Evolutionary conservation across 2,113 vertebrate species (phyloP), one percentile per base, ranked within the genome.

Genomic region (Pipa parva): DNA sequence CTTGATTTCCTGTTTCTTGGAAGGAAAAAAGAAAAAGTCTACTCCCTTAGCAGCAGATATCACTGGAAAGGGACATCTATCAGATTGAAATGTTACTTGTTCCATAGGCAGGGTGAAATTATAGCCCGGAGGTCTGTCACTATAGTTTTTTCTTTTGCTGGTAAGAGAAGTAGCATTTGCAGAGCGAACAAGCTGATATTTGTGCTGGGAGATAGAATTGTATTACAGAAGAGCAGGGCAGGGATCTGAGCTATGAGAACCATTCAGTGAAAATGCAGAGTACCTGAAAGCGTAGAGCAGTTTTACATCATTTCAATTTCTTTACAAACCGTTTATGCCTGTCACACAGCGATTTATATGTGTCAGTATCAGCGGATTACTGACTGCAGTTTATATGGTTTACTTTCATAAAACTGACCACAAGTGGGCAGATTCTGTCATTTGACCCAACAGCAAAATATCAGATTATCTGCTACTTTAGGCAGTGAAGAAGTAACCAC

Each of bases 1-100:
- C 79, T 76, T 73, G 63, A 45, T 75, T 74, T 63, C 46, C 28
- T 79, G 54, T 73, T 80, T 77, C 71, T 68, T n/a, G n/a, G n/a
- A n/a, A n/a, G n/a, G 62, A 37, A 25, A 52, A 55, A 42, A 66
- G 52, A 46, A 59, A 68, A 66, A 37, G 64, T 64, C 46, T 72
- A 74, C 71, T 71, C 50, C 11, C 52, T 36, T 25, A 51, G 2
- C 39, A 31, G 60, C 74, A 77, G 72, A 48, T 64, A 73, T 46
- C 65, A 67, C 52, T 3, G 75, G 62, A 54, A 59, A 42, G 0
- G 0, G 20, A 27, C 68, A 76, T 76, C 29, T 24, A 60, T 50
- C 1, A 2, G 69, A 75, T 45, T 74, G 66, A 70, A 45, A 61
- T 70, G 66, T 61, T 70, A 70, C 66, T 70, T 54, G 57, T 60